Evolutionary conservation across 2,113 vertebrate genomes (phyloP).

Genomic region (Protobothrops flavoviridis): DNA sequence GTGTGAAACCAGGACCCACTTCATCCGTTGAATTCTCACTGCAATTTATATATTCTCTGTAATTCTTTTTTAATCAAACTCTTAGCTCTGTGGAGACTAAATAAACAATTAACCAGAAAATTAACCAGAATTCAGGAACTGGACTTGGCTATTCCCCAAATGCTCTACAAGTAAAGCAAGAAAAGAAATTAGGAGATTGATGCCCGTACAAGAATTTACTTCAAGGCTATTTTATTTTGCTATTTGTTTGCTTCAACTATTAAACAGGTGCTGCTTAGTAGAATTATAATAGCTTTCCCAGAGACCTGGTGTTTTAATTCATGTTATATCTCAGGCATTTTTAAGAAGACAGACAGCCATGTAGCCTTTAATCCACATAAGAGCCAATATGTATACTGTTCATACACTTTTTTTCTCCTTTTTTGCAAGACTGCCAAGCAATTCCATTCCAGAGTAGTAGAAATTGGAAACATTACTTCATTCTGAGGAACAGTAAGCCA

Average conservation of each 20-base stretch:
- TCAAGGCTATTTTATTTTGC: conserved; percentile 8
- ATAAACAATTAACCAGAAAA: accelerated
- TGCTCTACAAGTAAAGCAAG: background rate
- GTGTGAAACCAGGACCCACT: background rate
- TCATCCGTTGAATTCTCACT: background rate
- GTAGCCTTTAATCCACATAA: accelerated
- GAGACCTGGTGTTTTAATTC: conserved; percentile 52
- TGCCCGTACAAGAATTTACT: background rate
- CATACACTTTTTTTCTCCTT: conserved; percentile 2
- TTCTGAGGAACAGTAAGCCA: background rate
- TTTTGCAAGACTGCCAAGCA: background rate
- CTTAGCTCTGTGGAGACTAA: background rate
- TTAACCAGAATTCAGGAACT: background rate
- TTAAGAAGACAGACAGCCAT: conserved; percentile 37
- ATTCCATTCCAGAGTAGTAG: background rate
- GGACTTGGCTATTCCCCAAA: background rate
- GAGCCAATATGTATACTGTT: conserved; percentile 22
- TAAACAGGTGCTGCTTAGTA: conserved; percentile 53
- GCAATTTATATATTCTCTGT: background rate
- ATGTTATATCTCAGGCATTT: conserved; percentile 50
- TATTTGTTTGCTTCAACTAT: conserved; percentile 31
- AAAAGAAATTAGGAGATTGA: background rate
- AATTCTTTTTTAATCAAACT: background rate
- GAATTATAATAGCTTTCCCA: conserved; percentile 65
- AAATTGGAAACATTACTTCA: background rate